These are phyloP conservation scores for Schizothorax lantsangensis DNA, from an alignment of 2,797 vertebrate genomes.

Conservation along the genomic window DNA sequence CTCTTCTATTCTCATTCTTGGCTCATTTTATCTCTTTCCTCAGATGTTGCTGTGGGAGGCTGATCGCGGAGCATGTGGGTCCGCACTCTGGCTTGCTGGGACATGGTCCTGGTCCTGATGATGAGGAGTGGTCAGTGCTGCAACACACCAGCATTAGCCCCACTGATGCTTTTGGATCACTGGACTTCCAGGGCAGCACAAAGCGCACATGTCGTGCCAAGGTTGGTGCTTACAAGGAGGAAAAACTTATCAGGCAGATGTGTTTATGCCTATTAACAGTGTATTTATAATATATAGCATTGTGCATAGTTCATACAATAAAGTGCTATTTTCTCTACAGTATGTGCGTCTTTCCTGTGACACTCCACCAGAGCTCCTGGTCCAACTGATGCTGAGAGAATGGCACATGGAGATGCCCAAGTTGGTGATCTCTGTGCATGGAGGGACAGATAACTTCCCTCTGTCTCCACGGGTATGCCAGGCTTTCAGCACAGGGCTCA, in stretches of 20 bases:
- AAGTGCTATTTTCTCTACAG: slow-evolving; percentile 72
- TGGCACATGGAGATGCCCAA: slow-evolving; percentile 98
- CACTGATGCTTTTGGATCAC: slow-evolving; percentile 91
- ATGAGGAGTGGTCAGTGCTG: slow-evolving; percentile 86
- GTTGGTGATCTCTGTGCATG: slow-evolving; percentile 91
- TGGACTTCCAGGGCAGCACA: slow-evolving; percentile 93
- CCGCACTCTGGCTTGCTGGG: slow-evolving; percentile 71
- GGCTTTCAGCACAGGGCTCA: slow-evolving; percentile 90
- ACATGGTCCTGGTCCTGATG: slow-evolving; percentile 64
- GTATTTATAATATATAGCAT: not conserved
- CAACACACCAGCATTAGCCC: slow-evolving; percentile 86
- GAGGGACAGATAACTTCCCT: slow-evolving; percentile 90
- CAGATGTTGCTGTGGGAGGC: slow-evolving; percentile 93
- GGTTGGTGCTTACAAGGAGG: slow-evolving; percentile 73
- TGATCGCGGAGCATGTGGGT: slow-evolving; percentile 87
- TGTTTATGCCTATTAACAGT: not conserved
- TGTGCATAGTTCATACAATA: not conserved
- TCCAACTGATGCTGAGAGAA: slow-evolving; percentile 91
- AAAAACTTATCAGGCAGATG: not conserved
- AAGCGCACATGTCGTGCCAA: slow-evolving; percentile 90
- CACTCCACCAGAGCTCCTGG: slow-evolving; percentile 83
- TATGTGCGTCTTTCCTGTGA: slow-evolving; percentile 92
- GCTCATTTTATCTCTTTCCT: slow-evolving; percentile 25
- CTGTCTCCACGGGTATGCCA: slow-evolving; percentile 87
- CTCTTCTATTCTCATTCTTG: slow-evolving; percentile 3